Evolutionary conservation across 2,797 vertebrate genomes (phyloP).

Genomic region (Melanitta fusca): DNA sequence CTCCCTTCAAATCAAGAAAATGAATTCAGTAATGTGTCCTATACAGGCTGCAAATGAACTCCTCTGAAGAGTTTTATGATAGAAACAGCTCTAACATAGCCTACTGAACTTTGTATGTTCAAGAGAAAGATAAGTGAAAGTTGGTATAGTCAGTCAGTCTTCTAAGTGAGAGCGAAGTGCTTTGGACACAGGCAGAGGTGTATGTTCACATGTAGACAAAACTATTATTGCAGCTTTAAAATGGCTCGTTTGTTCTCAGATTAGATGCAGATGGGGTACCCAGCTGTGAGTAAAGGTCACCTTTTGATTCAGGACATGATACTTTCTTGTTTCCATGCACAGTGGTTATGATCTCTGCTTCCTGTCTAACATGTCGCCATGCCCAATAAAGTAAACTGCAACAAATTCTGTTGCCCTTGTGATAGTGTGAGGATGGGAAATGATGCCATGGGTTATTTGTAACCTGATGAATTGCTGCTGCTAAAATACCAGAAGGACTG

Average conservation of each 20-base stretch:
- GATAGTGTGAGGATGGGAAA: not conserved
- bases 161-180: not conserved
- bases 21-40: not conserved
- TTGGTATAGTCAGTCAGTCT: not conserved
- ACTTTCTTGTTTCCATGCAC: not conserved
- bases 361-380: not conserved
- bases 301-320: not conserved
- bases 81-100: not conserved
- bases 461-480: not conserved
- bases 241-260: not conserved
- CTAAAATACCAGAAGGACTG: not conserved
- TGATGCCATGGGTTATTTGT: not conserved
- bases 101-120: not conserved
- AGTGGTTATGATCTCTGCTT: not conserved
- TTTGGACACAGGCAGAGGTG: not conserved
- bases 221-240: not conserved
- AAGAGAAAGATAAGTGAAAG: not conserved
- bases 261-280: not conserved
- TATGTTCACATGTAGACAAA: not conserved
- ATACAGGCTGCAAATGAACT: not conserved
- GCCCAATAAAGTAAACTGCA: not conserved
- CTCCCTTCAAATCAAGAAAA: constrained; percentile 14
- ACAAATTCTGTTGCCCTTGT: not conserved
- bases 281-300: not conserved
- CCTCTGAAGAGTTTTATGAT: not conserved